These are phyloP conservation scores for Temnothorax curvispinosus DNA, from an alignment of 1,140 invertebrate genomes.

Conservation along the genomic window DNA sequence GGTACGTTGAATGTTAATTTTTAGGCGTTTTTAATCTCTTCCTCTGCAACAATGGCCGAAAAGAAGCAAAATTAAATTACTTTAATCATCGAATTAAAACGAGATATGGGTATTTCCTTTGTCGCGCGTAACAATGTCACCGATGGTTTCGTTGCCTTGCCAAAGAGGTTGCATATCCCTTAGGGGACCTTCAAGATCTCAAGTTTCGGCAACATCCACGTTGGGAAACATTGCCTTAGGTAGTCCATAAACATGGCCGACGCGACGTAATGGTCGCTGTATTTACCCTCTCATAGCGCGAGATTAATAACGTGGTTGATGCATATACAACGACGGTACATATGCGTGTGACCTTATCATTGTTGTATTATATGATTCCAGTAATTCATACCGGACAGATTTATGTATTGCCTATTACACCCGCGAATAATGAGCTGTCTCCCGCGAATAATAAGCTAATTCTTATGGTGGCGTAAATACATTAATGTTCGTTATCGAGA, in stretches of 20 bases:
- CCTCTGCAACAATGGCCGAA: too few species aligned
- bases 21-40: neutral
- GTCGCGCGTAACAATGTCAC: conserved; percentile 10
- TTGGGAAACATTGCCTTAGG: conserved; percentile 48
- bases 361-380: conserved; percentile 43
- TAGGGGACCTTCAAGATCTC: conserved; percentile 8
- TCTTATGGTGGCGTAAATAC: neutral
- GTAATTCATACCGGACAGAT: conserved; percentile 33
- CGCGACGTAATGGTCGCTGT: conserved; percentile 38
- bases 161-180: conserved; percentile 21
- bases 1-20: neutral
- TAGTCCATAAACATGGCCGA: conserved; percentile 32
- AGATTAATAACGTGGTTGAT: conserved; percentile 49
- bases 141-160: neutral
- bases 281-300: conserved; percentile 40
- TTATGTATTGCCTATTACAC: neutral
- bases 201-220: conserved; percentile 39
- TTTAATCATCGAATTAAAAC: neutral
- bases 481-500: conserved; percentile 14
- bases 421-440: conserved; percentile 19
- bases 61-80: neutral
- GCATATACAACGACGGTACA: neutral
- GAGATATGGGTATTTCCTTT: neutral
- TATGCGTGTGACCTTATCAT: conserved; percentile 19
- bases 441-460: conserved; percentile 24